Base-by-base conservation (phyloP, 2,113 vertebrate genomes). In the Psittacula cyanocephala region DNA sequence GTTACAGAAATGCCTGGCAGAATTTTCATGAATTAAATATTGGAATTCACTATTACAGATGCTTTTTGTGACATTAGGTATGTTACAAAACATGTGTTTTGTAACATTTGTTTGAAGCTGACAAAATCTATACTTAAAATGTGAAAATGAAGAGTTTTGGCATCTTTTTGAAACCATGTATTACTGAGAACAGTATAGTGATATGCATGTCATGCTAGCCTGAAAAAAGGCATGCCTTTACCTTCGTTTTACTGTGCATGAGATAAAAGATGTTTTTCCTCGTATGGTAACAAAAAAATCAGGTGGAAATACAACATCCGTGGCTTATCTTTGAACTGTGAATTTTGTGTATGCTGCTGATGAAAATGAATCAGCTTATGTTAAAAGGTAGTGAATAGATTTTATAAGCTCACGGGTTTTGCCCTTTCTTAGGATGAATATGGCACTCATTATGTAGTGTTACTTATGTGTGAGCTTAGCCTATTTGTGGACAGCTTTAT, bases 71-170 rank as follows among this genome's bases (percentile, higher is more conserved):
- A 72, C 33, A 18, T 33, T 49, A 29, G 11, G 33, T 35, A 35
- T 59, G 33, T 35, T 59, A 59, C 57, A 35, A 59, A 5, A 59
- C 13, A 22, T 24, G 9, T 22, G 13, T 90, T 74, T 67, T 78
- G 12, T 86, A 65, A 72, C 33, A 22, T 29, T 46, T 92, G 8
- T 89, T 67, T 74, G 71, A 93, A 82, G 55, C 55, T 74, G 78
- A 43, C 28, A 57, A 60, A 85, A 70, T 80, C 25, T 80, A 10
- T 63, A 39, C 23, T 11, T 67, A 17, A 71, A 77, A 59, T 49
- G 11, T 5, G 25, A 72, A 94, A 88, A 77, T 13, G 3, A 72
- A 76, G 25, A 52, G 13, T 63, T 91, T 9, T 43, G 68, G 55
- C 8, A 17, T 64, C 1, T 71, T 39, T 86, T 68, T 39, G 18